A percentile compares a stretch with the other conserved stretches of the same genome.
Evolutionary conservation across 1,140 invertebrate genomes (phyloP).

Genomic region (Tetramorium simillimum): DNA sequence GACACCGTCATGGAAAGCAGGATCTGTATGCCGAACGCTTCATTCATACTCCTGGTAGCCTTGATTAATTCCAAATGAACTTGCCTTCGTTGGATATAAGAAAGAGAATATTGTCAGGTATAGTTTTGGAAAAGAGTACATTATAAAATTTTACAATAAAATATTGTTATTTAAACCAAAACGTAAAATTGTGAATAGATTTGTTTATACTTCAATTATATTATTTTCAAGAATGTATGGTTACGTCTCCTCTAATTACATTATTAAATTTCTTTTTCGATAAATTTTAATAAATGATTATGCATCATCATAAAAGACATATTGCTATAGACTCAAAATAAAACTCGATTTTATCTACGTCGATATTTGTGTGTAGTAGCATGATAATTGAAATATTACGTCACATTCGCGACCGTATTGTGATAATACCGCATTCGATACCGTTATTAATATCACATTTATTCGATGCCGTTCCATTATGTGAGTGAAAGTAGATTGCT

Average conservation of each 20-base stretch:
- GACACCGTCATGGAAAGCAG: conserved; percentile 64
- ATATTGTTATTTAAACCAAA: neutral
- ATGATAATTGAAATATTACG: neutral
- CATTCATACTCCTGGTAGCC: conserved; percentile 61
- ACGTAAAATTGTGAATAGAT: neutral
- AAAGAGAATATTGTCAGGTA: neutral
- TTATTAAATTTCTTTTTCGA: neutral
- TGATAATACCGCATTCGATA: neutral
- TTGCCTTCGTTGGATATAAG: conserved; percentile 58
- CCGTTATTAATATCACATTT: neutral
- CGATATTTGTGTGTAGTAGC: neutral
- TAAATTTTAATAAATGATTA: neutral
- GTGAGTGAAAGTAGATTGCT: too few species aligned
- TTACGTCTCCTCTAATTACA: neutral
- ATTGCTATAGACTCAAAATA: neutral
- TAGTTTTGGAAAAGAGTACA: neutral
- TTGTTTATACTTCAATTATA: neutral
- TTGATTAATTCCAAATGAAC: conserved; percentile 73
- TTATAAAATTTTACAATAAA: neutral
- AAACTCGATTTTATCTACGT: neutral
- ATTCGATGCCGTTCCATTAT: neutral
- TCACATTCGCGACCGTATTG: neutral
- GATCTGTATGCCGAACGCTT: conserved; percentile 70
- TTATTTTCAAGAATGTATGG: neutral
- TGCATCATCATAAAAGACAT: neutral